Conservation (phyloP, 2,113 vertebrate genomes). For the Varanus salvator region DNA sequence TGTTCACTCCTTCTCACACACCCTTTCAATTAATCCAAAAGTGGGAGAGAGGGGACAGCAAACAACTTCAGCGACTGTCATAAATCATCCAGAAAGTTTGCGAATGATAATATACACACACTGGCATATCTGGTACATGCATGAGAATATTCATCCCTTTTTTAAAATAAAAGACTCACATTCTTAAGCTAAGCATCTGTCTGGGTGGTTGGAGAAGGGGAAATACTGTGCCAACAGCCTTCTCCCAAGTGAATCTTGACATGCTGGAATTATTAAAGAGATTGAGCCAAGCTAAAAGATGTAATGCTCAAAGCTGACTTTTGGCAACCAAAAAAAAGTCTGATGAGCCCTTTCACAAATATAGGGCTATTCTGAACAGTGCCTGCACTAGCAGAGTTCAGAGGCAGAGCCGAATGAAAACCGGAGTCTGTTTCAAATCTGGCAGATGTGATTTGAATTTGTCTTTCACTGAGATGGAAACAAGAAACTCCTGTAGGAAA, state of each 20-base stretch:
- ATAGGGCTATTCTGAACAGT: background rate
- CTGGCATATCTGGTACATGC: background rate
- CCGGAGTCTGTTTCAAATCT: background rate
- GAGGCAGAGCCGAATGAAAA: constrained; percentile 11
- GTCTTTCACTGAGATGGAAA: background rate
- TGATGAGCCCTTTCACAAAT: background rate
- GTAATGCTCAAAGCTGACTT: constrained; percentile 9
- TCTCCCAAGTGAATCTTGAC: background rate
- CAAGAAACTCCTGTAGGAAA: background rate
- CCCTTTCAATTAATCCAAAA: background rate
- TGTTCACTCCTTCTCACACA: background rate
- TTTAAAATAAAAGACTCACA: background rate
- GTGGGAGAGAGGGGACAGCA: background rate
- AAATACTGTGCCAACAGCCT: background rate
- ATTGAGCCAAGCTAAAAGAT: background rate
- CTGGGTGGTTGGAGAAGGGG: background rate
- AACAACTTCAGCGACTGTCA: background rate
- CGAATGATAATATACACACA: background rate
- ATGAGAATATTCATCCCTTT: background rate
- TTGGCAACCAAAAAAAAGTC: background rate
- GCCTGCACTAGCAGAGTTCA: background rate
- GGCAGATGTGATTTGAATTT: background rate
- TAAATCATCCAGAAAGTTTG: background rate
- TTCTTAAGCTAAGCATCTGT: constrained; percentile 51
- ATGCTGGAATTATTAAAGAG: constrained; percentile 26